phyloP scores from a whole-genome alignment of 1,140 invertebrate genomes.

The Aphaenogaster ashmeadi region DNA sequence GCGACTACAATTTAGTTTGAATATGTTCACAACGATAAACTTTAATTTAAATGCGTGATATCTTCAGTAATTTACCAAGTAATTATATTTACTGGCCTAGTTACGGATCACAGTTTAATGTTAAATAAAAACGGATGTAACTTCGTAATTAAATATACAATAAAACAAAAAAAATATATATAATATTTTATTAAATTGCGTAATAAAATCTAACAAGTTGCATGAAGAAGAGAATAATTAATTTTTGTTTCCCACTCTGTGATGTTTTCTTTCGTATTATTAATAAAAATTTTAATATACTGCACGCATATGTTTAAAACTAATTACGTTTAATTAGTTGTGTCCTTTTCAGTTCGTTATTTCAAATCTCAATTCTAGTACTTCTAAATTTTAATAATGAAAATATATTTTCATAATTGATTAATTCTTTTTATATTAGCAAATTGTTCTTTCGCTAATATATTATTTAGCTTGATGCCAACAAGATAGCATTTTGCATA shows the following conservation, averaged over 20 bases:
- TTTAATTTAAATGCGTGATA: slow-evolving; percentile 1
- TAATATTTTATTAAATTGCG: neutral
- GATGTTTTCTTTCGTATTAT: neutral
- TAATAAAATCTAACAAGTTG: slow-evolving; percentile 14
- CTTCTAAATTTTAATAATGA: neutral
- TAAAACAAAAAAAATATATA: neutral
- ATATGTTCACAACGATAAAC: neutral
- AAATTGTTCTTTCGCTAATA: neutral
- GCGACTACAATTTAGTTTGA: neutral
- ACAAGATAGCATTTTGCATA: neutral
- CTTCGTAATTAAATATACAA: neutral
- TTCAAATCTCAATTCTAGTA: neutral
- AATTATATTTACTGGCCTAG: neutral
- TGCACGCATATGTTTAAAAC: neutral
- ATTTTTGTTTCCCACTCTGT: neutral
- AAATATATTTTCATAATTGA: slow-evolving; percentile 22
- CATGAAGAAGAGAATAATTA: neutral
- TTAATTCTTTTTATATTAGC: neutral
- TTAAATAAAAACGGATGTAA: neutral
- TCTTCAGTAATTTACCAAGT: slow-evolving; percentile 3
- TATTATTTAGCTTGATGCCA: neutral
- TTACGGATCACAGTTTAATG: neutral
- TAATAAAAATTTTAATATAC: neutral
- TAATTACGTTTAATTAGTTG: neutral
- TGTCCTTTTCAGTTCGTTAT: too few relatives aligned